Evolutionary conservation across 2,113 vertebrate species (phyloP), one percentile per base, ranked within the genome.

Genomic region (Lynx canadensis): DNA sequence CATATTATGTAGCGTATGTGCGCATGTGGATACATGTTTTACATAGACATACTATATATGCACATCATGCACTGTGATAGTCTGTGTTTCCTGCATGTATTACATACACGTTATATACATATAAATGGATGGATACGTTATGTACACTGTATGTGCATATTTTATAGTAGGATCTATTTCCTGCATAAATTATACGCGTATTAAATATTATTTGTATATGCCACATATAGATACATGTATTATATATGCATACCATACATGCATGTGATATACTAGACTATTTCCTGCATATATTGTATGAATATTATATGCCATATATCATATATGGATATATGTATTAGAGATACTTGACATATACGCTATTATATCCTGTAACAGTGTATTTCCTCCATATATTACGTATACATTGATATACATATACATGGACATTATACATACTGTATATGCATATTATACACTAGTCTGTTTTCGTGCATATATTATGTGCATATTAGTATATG

Each of bases 11-110:
- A 16, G 66, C 5, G 27, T 38, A 1, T 55, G 18, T 63, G 13
- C 80, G 2, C 7, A 16, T 18, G 1, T 27, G 16, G 57, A 7
- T 6, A 29, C 5, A 4, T 36, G 19, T 19, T 7, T 36, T 14
- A 14, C 14, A 3, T 21, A 3, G 5, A 2, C 25, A 21, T 2
- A 1, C n/a, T 4, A 11, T 12, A 18, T 5, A 4, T 12, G 68
- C 38, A 12, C 11, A 3, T 65, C 12, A 6, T 3, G 3, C 1
- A 7, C 65, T 9, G 23, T 10, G 23, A 11, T 3, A 36, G 55
- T 6, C 33, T 69, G 68, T 69, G 31, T n/a, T n/a, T 69, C 16
- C 33, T 36, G 33, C 16, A 1, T 18, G 27, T 29, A 5, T 13
- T 12, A 65, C 27, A 3, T 29, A 12, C 36, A 29, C 3, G 4